phyloP scores from a whole-genome alignment of 1,140 invertebrate species.

The Nilaparvata lugens region DNA sequence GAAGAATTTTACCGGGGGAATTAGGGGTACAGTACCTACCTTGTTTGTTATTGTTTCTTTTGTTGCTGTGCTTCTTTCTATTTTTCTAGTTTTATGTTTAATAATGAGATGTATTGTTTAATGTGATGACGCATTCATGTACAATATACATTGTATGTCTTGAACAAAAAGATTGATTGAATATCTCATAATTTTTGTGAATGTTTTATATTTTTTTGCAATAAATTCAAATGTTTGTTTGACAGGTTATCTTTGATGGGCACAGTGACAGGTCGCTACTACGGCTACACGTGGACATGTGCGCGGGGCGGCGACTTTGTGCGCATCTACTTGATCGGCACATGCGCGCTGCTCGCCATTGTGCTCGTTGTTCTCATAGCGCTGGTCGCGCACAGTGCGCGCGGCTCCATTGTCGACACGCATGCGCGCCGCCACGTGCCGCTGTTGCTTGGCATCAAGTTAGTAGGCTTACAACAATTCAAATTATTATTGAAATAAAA shows the following conservation, averaged over 20 bases:
- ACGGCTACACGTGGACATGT: conserved; percentile 52
- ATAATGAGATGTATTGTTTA: too few relatives aligned
- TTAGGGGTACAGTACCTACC: too few relatives aligned
- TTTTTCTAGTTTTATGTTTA: too few relatives aligned
- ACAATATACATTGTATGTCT: too few relatives aligned
- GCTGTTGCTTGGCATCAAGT: conserved; percentile 57
- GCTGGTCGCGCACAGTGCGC: conserved; percentile 57
- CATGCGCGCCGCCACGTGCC: conserved; percentile 52
- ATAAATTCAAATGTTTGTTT: conserved; percentile 20
- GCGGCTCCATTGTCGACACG: conserved; percentile 59
- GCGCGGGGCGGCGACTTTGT: conserved; percentile 52
- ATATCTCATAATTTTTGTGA: too few relatives aligned
- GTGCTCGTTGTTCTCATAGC: conserved; percentile 50
- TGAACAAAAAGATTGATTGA: too few relatives aligned
- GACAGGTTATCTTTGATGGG: conserved; percentile 56
- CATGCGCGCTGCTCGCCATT: conserved; percentile 46
- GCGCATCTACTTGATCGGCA: conserved; percentile 53
- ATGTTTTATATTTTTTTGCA: too few relatives aligned
- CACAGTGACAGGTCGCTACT: conserved; percentile 50
- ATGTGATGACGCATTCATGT: too few relatives aligned
- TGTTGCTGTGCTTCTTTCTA: too few relatives aligned
- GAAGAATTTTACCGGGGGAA: too few relatives aligned
- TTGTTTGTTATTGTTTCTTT: too few relatives aligned
- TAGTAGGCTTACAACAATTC: conserved; percentile 30
- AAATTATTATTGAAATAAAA: too few relatives aligned